phyloP scores from a whole-genome alignment of 2,888 invertebrate genomes.

The Habroteleia sp. region DNA sequence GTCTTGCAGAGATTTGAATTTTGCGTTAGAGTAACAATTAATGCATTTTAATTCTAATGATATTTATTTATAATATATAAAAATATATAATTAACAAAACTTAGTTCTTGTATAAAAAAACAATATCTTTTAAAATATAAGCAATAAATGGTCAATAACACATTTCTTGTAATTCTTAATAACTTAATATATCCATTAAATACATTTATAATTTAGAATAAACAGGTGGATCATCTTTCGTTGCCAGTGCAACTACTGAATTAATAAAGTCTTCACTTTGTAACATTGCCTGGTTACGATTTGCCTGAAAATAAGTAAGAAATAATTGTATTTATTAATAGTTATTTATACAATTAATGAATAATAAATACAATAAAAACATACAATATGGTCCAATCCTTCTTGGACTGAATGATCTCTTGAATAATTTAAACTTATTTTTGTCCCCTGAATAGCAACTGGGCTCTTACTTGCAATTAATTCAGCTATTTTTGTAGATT shows the following conservation, averaged over 20 bases:
- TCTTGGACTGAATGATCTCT: slow-evolving; percentile 93
- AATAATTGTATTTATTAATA: neutral
- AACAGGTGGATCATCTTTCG: slow-evolving; percentile 86
- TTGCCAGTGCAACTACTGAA: slow-evolving; percentile 88
- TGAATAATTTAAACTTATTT: slow-evolving; percentile 91
- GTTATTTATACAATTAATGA: neutral
- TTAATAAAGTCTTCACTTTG: slow-evolving; percentile 95
- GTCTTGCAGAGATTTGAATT: too few species aligned
- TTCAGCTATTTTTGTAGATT: slow-evolving; percentile 88
- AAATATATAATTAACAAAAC: too few species aligned
- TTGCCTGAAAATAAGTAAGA: slow-evolving; percentile 82
- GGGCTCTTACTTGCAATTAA: slow-evolving; percentile 94
- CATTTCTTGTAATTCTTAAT: too few species aligned
- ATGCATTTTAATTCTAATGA: too few species aligned
- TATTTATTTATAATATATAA: too few species aligned
- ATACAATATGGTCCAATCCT: slow-evolving; percentile 94
- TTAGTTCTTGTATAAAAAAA: too few species aligned
- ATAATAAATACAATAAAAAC: slow-evolving; percentile 71
- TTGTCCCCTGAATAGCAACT: slow-evolving; percentile 96
- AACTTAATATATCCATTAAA: too few species aligned
- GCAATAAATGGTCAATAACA: too few species aligned
- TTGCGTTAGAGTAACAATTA: too few species aligned
- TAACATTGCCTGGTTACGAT: slow-evolving; percentile 91
- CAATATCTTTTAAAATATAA: too few species aligned
- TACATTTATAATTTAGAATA: slow-evolving; percentile 89